phyloP scores from a whole-genome alignment of 2,113 vertebrate species.

The Merops nubicus region DNA sequence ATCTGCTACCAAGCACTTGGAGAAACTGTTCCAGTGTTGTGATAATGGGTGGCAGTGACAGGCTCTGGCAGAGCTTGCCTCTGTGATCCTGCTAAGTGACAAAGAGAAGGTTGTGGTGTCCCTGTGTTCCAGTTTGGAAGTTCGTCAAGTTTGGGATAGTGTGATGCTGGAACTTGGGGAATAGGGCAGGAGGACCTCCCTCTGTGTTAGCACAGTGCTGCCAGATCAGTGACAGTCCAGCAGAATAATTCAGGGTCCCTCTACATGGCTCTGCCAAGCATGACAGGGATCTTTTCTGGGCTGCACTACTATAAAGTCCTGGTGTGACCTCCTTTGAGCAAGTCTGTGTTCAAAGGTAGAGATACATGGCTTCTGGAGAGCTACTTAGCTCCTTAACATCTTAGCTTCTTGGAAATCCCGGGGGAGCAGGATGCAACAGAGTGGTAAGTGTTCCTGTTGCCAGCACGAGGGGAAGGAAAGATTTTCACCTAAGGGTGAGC shows the following conservation, averaged over 20 bases:
- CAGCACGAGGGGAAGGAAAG: background rate
- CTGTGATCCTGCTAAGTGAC: background rate
- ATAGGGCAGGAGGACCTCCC: background rate
- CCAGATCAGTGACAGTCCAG: background rate
- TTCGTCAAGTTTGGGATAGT: background rate
- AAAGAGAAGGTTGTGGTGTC: background rate
- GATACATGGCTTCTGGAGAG: background rate
- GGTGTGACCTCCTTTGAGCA: background rate
- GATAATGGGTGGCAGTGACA: background rate
- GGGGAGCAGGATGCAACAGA: background rate
- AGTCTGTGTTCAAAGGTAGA: background rate
- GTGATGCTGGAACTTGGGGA: background rate
- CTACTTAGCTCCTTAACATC: background rate
- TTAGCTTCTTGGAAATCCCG: background rate
- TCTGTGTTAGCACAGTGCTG: accelerated
- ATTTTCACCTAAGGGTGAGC: background rate
- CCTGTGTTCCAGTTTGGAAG: background rate
- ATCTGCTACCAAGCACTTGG: background rate
- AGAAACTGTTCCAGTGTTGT: background rate
- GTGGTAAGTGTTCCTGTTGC: background rate
- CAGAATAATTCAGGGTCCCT: background rate
- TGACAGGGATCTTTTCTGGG: background rate
- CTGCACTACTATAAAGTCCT: background rate
- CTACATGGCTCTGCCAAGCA: background rate
- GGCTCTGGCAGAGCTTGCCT: background rate